Conservation (phyloP, 2,888 invertebrate species). For the Chymomyza caudatula region DNA sequence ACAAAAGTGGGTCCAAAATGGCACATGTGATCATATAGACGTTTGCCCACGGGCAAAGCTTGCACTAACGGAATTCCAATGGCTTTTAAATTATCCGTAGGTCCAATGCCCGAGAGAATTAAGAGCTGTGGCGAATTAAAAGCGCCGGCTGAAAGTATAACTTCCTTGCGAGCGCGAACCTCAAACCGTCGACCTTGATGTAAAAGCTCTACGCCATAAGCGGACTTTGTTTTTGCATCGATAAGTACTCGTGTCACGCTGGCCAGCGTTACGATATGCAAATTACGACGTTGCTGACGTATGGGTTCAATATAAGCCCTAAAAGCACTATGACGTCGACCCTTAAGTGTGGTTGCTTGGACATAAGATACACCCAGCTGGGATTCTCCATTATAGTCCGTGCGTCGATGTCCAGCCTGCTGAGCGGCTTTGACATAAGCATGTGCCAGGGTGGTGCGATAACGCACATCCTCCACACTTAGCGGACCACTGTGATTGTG, state of each 20-base stretch:
- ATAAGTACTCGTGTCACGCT: slow-evolving; percentile 84
- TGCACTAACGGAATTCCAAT: slow-evolving; percentile 81
- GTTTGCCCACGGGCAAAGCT: slow-evolving; percentile 84
- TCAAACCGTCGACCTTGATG: slow-evolving; percentile 79
- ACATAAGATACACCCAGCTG: slow-evolving; percentile 84
- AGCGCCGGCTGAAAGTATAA: slow-evolving; percentile 91
- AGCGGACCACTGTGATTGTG: slow-evolving; percentile 82
- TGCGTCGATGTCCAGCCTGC: slow-evolving; percentile 83
- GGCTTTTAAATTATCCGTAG: slow-evolving; percentile 79
- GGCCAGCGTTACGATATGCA: slow-evolving; percentile 83
- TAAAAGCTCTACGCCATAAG: slow-evolving; percentile 84
- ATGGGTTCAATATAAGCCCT: slow-evolving; percentile 83
- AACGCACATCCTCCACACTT: slow-evolving; percentile 81
- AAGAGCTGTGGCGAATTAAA: slow-evolving; percentile 93
- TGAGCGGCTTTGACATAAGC: slow-evolving; percentile 82
- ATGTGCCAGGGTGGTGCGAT: slow-evolving; percentile 79
- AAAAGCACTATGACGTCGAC: slow-evolving; percentile 83
- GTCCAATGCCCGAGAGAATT: slow-evolving; percentile 89
- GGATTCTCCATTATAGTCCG: slow-evolving; percentile 84
- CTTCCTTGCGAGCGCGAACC: slow-evolving; percentile 85
- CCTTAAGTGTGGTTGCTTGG: slow-evolving; percentile 81
- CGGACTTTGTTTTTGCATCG: slow-evolving; percentile 81
- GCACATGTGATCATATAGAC: slow-evolving; percentile 81
- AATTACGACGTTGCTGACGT: slow-evolving; percentile 79
- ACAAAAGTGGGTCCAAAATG: slow-evolving; percentile 77